Percentiles rank a stretch among this genome's conserved stretches.
Evolutionary conservation across 2,797 vertebrate species (phyloP).

Genomic region (Rhabdomys pumilio): DNA sequence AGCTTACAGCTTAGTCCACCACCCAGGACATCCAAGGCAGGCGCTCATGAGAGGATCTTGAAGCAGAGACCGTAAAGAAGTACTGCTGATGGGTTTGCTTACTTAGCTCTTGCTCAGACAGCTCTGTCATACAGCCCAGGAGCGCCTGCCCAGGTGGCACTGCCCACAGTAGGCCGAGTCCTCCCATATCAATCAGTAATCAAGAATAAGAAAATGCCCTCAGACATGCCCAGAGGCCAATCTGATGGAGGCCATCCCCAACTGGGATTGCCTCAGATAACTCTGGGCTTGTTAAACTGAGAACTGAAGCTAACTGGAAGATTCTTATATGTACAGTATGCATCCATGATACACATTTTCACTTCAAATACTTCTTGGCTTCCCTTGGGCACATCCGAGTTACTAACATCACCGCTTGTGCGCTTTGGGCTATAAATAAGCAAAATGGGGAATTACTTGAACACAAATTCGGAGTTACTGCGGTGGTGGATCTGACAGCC

Average conservation of each 20-base stretch:
- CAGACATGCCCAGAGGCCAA: background rate
- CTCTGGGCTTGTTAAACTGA: background rate
- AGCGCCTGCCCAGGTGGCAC: background rate
- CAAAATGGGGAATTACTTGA: slow-evolving; percentile 16
- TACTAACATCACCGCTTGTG: background rate
- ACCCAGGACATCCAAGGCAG: background rate
- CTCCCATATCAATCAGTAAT: background rate
- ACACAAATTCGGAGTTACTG: background rate
- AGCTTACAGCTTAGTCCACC: background rate
- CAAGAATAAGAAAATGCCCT: background rate
- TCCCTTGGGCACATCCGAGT: background rate
- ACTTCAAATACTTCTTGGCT: background rate
- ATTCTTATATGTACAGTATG: background rate
- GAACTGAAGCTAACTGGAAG: background rate
- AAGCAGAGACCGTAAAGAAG: background rate
- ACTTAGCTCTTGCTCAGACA: background rate
- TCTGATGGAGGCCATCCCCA: background rate
- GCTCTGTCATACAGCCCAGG: background rate
- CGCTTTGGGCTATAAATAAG: background rate
- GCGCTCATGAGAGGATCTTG: background rate
- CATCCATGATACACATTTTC: background rate
- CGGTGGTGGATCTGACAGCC: background rate
- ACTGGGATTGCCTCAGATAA: background rate
- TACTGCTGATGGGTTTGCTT: background rate
- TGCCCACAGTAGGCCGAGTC: background rate